A percentile compares a stretch with the other conserved stretches of the same genome.
phyloP scores from a whole-genome alignment of 2,113 vertebrate genomes.

The Chaetops frenatus region DNA sequence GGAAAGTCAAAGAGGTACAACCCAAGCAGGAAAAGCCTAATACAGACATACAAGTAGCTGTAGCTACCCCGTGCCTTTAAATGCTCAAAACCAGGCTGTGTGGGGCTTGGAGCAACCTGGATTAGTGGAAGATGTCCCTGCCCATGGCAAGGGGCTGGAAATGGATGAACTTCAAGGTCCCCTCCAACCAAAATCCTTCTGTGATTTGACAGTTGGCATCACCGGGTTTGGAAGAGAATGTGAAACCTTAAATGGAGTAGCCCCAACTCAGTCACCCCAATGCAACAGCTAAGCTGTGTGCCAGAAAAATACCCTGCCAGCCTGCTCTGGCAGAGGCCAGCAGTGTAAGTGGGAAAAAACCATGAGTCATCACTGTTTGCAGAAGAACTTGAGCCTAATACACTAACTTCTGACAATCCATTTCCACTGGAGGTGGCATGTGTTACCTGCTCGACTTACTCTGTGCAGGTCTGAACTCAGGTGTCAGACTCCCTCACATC shows the following conservation, averaged over 20 bases:
- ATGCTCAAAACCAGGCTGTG: background rate
- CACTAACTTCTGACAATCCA: background rate
- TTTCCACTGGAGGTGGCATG: background rate
- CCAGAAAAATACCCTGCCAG: background rate
- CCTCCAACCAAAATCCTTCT: background rate
- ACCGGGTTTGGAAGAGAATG: background rate
- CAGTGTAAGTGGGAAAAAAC: background rate
- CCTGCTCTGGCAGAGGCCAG: background rate
- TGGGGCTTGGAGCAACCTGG: background rate
- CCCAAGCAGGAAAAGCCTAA: background rate
- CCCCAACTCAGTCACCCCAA: background rate
- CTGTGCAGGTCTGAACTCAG: rapidly evolving
- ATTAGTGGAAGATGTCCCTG: background rate
- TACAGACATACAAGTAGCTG: background rate
- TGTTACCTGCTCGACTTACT: background rate
- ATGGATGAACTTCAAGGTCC: background rate
- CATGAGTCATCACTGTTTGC: background rate
- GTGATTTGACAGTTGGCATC: background rate
- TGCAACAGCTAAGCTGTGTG: background rate
- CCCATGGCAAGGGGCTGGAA: background rate
- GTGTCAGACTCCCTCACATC: background rate
- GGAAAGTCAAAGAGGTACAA: background rate
- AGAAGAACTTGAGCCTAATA: background rate
- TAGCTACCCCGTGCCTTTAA: rapidly evolving
- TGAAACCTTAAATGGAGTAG: background rate